phyloP scores from a whole-genome alignment of 23 tunicate species.

The Ascidia mentula region DNA sequence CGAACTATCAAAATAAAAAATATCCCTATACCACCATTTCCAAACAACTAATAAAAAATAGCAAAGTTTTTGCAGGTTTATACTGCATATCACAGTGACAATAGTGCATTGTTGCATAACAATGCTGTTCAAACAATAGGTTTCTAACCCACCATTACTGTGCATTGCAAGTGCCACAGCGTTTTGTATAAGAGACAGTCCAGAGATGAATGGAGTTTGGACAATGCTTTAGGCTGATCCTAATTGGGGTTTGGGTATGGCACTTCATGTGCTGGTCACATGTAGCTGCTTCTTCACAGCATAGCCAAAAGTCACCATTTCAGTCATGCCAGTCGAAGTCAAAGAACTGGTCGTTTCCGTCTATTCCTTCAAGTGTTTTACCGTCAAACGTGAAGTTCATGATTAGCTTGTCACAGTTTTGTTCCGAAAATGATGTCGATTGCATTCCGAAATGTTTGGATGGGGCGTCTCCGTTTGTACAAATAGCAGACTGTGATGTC shows the following conservation, averaged over 20 bases:
- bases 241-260: not conserved
- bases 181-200: not conserved
- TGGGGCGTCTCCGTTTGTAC: not conserved
- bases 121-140: too few species aligned
- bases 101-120: too few species aligned
- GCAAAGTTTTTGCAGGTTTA: too few species aligned
- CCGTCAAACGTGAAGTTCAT: not conserved
- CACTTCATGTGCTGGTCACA: not conserved
- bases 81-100: too few species aligned
- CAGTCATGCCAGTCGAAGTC: not conserved
- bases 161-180: too few species aligned
- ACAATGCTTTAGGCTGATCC: conserved; percentile 5
- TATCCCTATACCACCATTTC: too few species aligned
- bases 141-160: too few species aligned
- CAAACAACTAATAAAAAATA: too few species aligned
- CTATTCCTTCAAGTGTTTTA: not conserved
- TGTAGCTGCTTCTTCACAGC: not conserved
- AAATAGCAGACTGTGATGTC: conserved; percentile 2
- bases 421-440: not conserved
- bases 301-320: not conserved
- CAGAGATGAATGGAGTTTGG: conserved; percentile 3
- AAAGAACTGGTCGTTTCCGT: not conserved
- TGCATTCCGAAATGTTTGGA: not conserved
- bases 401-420: not conserved
- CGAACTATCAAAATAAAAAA: too few species aligned